These are phyloP conservation scores for Ammodytes dubius DNA, from an alignment of 2,113 vertebrate species.

Conservation along the genomic window DNA sequence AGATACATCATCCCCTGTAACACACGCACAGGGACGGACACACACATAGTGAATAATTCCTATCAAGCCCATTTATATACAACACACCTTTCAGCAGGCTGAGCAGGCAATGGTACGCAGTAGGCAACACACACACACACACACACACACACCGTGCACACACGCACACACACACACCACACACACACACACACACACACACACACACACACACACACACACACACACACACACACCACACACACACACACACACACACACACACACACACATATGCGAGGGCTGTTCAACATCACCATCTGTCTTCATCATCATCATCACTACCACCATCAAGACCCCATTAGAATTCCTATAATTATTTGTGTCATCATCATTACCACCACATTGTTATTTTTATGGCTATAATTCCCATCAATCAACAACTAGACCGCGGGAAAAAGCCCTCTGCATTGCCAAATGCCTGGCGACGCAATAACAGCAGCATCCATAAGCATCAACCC, in stretches of 20 bases:
- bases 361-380: constrained; percentile 66
- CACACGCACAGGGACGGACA: constrained; percentile 33
- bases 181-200: neutral
- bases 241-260: neutral
- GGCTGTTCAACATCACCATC: constrained; percentile 38
- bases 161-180: constrained; percentile 3
- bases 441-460: constrained; percentile 49
- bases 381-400: constrained; percentile 63
- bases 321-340: constrained; percentile 35
- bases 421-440: constrained; percentile 51
- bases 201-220: neutral
- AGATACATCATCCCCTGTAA: constrained; percentile 99
- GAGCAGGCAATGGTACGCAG: neutral
- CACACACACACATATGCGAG: constrained; percentile 11
- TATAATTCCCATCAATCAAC: constrained; percentile 62
- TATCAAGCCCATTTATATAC: neutral
- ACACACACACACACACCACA: constrained; percentile 11
- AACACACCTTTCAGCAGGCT: neutral
- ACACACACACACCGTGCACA: constrained; percentile 4
- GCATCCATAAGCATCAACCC: constrained; percentile 53
- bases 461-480: constrained; percentile 55
- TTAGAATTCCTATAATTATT: constrained; percentile 65
- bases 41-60: neutral
- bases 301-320: constrained; percentile 54
- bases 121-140: neutral